Percentiles rank a stretch among this genome's conserved stretches.
Evolutionary conservation across 2,888 invertebrate genomes (phyloP).

Genomic region (Drosophila greeni): DNA sequence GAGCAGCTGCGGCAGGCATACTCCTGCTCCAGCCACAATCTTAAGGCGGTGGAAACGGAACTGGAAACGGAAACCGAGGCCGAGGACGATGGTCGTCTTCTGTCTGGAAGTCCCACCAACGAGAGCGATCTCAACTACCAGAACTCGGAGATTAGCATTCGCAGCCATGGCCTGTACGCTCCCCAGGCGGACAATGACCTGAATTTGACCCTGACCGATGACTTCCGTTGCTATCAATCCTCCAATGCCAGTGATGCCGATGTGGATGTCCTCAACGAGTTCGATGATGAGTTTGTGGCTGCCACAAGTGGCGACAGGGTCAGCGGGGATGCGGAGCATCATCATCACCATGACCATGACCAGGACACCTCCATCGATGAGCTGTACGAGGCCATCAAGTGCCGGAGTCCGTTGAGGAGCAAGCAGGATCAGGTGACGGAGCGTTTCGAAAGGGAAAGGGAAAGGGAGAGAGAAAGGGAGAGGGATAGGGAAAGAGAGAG

Average conservation of each 20-base stretch:
- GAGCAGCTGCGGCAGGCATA: slow-evolving; percentile 53
- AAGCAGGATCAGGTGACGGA: slow-evolving; percentile 28
- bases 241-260: slow-evolving; percentile 78
- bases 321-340: slow-evolving; percentile 63
- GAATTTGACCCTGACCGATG: slow-evolving; percentile 79
- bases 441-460: slow-evolving; percentile 22
- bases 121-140: slow-evolving; percentile 84
- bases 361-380: slow-evolving; percentile 81
- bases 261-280: slow-evolving; percentile 75
- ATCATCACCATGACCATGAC: slow-evolving; percentile 48
- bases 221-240: slow-evolving; percentile 78
- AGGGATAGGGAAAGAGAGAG: slow-evolving; percentile 21
- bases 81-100: slow-evolving; percentile 44
- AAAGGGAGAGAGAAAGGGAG: slow-evolving; percentile 33
- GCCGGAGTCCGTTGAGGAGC: slow-evolving; percentile 63
- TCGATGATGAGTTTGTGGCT: slow-evolving; percentile 75
- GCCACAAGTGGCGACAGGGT: slow-evolving; percentile 21
- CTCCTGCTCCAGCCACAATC: slow-evolving; percentile 57
- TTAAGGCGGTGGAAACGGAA: slow-evolving; percentile 25
- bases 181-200: slow-evolving; percentile 81
- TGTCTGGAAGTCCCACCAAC: slow-evolving; percentile 79
- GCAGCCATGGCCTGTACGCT: slow-evolving; percentile 83
- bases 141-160: slow-evolving; percentile 83
- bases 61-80: slow-evolving; percentile 29
- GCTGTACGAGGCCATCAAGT: slow-evolving; percentile 84